These are phyloP conservation scores for Cerceris rybyensis DNA, from an alignment of 2,888 invertebrate genomes.

Conservation along the genomic window DNA sequence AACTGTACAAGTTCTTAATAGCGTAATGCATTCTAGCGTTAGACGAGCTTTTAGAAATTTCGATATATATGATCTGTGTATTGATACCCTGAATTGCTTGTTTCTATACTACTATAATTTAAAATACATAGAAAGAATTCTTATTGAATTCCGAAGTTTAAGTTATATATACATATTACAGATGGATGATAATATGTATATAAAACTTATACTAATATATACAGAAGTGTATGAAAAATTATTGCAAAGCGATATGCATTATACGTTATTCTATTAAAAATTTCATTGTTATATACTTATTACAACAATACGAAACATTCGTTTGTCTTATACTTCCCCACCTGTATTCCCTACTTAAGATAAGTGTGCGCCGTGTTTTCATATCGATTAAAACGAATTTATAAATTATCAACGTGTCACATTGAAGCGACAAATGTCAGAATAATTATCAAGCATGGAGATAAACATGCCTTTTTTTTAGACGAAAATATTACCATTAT, in stretches of 20 bases:
- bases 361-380: constrained; percentile 10
- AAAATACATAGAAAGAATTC: constrained; percentile 61
- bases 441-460: not conserved
- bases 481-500: not conserved
- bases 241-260: constrained; percentile 58
- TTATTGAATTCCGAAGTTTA: constrained; percentile 45
- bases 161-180: constrained; percentile 54
- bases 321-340: constrained; percentile 36
- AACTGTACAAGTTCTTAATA: constrained; percentile 44
- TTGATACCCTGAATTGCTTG: constrained; percentile 67
- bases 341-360: constrained; percentile 1
- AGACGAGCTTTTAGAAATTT: constrained; percentile 66
- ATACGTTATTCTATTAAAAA: constrained; percentile 65
- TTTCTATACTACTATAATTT: constrained; percentile 75
- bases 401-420: not conserved
- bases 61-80: constrained; percentile 66
- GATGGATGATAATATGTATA: constrained; percentile 1
- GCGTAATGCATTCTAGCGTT: constrained; percentile 61
- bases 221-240: constrained; percentile 58
- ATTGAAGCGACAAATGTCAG: not conserved
- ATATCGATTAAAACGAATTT: constrained; percentile 8
- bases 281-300: constrained; percentile 67
- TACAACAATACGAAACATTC: constrained; percentile 54
- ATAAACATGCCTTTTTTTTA: not conserved
- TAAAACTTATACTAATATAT: no score